A percentile compares a stretch with the other conserved stretches of the same genome.
phyloP scores from a whole-genome alignment of 2,888 invertebrate species.

The Eurytoma adleriae region DNA sequence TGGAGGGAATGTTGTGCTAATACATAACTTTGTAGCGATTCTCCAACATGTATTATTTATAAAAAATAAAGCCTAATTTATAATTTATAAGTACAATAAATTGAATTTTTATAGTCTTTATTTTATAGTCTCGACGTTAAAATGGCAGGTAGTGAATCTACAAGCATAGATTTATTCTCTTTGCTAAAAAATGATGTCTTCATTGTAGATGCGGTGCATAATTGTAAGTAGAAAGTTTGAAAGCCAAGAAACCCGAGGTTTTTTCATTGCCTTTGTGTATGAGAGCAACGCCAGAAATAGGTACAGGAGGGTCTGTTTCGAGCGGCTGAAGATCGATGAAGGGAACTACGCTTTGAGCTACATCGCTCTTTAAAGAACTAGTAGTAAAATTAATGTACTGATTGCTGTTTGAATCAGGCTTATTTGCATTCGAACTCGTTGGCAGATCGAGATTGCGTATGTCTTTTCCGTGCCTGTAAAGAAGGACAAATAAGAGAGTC shows the following conservation, averaged over 20 bases:
- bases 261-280: neutral
- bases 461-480: slow-evolving; percentile 3
- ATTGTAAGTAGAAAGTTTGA: slow-evolving; percentile 31
- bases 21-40: slow-evolving; percentile 21
- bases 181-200: neutral
- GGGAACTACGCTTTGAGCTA: slow-evolving; percentile 29
- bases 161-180: no score
- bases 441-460: neutral
- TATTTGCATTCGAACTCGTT: neutral
- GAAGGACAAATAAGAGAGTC: neutral
- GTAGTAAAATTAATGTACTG: slow-evolving; percentile 13
- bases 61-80: slow-evolving; percentile 46
- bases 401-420: neutral
- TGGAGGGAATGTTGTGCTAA: slow-evolving; percentile 12
- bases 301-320: neutral
- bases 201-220: slow-evolving; percentile 10
- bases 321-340: slow-evolving; percentile 20
- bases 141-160: neutral
- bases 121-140: neutral
- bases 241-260: slow-evolving; percentile 15
- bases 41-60: slow-evolving; percentile 37
- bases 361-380: slow-evolving; percentile 6
- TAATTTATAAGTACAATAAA: slow-evolving; percentile 32
- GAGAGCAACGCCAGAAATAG: slow-evolving; percentile 20
- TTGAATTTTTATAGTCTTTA: neutral